Conservation (phyloP, 2,797 vertebrate species). For the Eurystomus glaucurus region DNA sequence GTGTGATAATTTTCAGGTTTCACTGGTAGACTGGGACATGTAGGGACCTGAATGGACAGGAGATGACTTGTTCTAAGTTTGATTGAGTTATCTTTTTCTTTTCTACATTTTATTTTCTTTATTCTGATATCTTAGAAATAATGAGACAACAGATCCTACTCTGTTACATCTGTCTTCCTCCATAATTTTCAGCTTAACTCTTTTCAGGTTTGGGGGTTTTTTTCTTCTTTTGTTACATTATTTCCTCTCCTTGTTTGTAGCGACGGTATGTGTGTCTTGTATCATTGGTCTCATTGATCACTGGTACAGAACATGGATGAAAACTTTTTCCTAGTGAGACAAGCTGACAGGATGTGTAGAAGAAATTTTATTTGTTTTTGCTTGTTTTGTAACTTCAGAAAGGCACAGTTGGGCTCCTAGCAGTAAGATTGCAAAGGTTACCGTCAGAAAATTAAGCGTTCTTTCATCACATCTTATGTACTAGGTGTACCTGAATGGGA, state of each 20-base stretch:
- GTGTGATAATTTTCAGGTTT: neutral
- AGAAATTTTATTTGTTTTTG: neutral
- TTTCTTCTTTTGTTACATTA: neutral
- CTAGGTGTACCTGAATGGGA: neutral
- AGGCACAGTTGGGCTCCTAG: neutral
- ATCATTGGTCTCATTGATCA: neutral
- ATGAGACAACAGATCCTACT: neutral
- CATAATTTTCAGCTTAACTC: neutral
- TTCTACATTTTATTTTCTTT: neutral
- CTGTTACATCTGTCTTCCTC: neutral
- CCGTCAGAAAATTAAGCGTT: neutral
- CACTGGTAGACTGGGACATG: neutral
- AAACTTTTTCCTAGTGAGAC: neutral
- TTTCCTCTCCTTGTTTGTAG: neutral
- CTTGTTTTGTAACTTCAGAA: conserved; percentile 15
- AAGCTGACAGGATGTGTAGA: neutral
- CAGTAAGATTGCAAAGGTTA: conserved; percentile 9
- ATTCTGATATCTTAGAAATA: neutral
- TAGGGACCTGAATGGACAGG: neutral
- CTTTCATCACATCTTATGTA: neutral
- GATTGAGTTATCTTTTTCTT: neutral
- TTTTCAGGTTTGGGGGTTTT: neutral
- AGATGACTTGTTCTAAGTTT: neutral
- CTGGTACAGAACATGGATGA: neutral
- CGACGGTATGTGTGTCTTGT: neutral